phyloP scores from a whole-genome alignment of 2,113 vertebrate genomes.

The Melanerpes aurifrons region DNA sequence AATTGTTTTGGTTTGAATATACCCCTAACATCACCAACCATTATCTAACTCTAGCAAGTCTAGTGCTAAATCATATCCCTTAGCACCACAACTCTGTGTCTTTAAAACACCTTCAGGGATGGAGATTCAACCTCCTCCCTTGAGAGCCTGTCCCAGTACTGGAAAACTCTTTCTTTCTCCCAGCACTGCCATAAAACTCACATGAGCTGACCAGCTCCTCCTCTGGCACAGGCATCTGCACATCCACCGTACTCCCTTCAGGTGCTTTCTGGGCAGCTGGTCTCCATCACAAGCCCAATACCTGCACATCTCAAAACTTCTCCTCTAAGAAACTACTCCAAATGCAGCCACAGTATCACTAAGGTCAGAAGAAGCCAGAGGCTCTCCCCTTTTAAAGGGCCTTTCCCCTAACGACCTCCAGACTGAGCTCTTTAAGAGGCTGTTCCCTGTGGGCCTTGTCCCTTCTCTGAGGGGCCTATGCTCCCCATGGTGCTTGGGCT shows the following conservation, averaged over 20 bases:
- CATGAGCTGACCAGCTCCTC: accelerated
- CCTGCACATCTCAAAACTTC: no score
- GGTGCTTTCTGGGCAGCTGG: accelerated
- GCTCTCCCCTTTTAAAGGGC: background rate
- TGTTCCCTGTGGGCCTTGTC: background rate
- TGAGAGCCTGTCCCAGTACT: no score
- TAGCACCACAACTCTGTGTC: no score
- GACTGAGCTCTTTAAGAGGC: background rate
- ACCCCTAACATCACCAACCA: no score
- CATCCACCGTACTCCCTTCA: background rate
- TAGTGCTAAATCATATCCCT: no score
- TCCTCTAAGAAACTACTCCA: accelerated
- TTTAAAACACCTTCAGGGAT: no score
- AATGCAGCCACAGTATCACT: no score
- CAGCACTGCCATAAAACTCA: background rate
- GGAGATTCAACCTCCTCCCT: no score
- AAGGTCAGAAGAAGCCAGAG: no score
- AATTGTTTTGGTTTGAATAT: no score
- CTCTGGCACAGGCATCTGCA: accelerated
- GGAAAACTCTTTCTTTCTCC: no score
- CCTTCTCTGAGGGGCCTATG: accelerated
- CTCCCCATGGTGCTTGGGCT: accelerated
- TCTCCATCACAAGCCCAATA: accelerated
- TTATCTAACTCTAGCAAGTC: no score
- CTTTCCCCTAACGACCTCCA: accelerated